Evolutionary conservation across 2,797 vertebrate species (phyloP).

Genomic region (Enteromius argenteus): DNA sequence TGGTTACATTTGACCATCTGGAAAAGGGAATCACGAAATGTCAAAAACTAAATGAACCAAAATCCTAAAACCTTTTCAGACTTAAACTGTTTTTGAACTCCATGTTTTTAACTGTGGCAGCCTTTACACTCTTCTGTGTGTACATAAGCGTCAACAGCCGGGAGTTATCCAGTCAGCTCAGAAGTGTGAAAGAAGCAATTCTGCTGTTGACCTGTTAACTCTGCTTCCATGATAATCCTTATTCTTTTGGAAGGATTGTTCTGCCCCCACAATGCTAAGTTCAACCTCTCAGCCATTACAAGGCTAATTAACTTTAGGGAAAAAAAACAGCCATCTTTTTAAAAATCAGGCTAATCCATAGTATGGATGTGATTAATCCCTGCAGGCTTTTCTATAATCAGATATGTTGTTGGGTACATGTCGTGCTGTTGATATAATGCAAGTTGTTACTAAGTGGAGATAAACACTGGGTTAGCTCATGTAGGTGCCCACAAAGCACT

Average conservation of each 20-base stretch:
- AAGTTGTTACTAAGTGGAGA: neutral
- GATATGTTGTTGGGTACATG: conserved; percentile 1
- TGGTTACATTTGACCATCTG: neutral
- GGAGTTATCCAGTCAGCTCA: neutral
- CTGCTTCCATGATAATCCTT: conserved; percentile 7
- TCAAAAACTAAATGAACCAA: neutral
- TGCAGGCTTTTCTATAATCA: neutral
- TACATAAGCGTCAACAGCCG: neutral
- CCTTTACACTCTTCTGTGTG: neutral
- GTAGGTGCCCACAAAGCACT: neutral
- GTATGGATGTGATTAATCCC: conserved; percentile 18
- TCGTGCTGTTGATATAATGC: neutral
- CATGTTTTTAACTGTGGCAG: neutral
- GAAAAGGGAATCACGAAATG: neutral
- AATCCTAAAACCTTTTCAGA: neutral
- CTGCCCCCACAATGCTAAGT: conserved; percentile 8
- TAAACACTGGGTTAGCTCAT: neutral
- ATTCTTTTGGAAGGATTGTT: conserved; percentile 2
- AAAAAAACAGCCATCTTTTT: neutral
- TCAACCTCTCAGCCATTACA: conserved; percentile 27
- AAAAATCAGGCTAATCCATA: conserved; percentile 36
- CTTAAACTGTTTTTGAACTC: neutral
- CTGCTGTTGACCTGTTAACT: conserved; percentile 13
- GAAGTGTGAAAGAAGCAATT: neutral
- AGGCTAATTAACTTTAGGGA: conserved; percentile 32